Evolutionary conservation across 1,140 invertebrate species (phyloP).

Genomic region (Acyrthosiphon pisum): DNA sequence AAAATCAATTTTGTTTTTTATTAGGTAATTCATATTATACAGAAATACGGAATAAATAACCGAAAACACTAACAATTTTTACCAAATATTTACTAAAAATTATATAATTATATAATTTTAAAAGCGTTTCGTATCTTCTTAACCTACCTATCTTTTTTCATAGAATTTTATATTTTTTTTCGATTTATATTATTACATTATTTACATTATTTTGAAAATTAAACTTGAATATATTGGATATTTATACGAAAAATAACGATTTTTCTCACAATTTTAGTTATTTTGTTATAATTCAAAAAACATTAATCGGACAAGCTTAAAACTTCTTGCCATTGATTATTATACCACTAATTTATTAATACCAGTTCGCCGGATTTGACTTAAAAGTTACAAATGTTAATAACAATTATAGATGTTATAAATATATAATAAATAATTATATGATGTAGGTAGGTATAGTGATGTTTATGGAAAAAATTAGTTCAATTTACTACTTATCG

Average conservation of each 20-base stretch:
- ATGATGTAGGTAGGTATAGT: no score
- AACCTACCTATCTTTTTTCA: not conserved
- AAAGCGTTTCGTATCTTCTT: not conserved
- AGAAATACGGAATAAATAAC: no score
- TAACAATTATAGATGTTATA: not conserved
- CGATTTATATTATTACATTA: not conserved
- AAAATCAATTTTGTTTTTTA: not conserved
- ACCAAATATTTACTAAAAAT: not conserved
- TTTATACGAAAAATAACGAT: not conserved
- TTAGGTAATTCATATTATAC: not conserved
- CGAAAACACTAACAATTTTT: not conserved
- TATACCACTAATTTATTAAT: not conserved
- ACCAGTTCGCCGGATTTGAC: not conserved
- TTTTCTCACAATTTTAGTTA: not conserved
- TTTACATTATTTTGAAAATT: no score
- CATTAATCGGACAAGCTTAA: not conserved
- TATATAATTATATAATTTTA: no score
- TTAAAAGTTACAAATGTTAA: not conserved
- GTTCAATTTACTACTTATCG: no score
- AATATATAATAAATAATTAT: not conserved
- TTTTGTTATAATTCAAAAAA: not conserved
- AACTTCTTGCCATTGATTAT: not conserved
- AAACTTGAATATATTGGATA: not conserved
- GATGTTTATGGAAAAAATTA: not conserved
- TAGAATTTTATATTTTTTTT: not conserved